phyloP scores from a whole-genome alignment of 1,140 invertebrate genomes.

The Anoplophora glabripennis region DNA sequence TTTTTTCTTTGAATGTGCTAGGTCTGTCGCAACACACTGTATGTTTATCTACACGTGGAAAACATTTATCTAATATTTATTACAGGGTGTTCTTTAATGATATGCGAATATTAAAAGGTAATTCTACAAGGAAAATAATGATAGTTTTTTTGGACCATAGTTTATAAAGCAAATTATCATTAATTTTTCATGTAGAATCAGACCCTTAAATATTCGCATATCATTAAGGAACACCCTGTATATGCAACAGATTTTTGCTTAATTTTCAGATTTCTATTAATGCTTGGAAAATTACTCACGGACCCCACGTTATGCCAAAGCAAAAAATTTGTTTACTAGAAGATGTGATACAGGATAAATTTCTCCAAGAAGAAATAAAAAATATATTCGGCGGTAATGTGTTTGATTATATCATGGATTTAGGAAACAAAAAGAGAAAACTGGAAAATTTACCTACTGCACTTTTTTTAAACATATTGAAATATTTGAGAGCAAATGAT shows the following conservation, averaged over 20 bases:
- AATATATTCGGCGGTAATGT: conserved; percentile 44
- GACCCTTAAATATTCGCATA: background rate
- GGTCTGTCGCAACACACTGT: too few species aligned
- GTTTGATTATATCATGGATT: conserved; percentile 23
- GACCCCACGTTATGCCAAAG: conserved; percentile 47
- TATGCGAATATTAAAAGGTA: too few species aligned
- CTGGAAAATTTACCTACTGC: conserved; percentile 31
- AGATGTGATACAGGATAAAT: conserved; percentile 44
- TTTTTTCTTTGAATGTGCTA: too few species aligned
- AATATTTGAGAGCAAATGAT: conserved; percentile 42
- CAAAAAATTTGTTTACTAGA: conserved; percentile 29
- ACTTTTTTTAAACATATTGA: conserved; percentile 38
- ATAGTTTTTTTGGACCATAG: too few species aligned
- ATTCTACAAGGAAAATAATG: too few species aligned
- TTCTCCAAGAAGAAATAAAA: conserved; percentile 44
- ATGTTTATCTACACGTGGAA: too few species aligned
- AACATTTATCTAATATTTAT: too few species aligned
- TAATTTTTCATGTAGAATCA: too few species aligned
- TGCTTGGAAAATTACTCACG: conserved; percentile 51
- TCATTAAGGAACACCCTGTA: too few species aligned
- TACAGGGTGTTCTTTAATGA: too few species aligned
- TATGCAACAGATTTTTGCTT: too few species aligned
- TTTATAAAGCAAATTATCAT: too few species aligned
- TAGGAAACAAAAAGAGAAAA: conserved; percentile 23
- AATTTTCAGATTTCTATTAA: conserved; percentile 51